A percentile compares a stretch with the other conserved stretches of the same genome.
phyloP scores from a whole-genome alignment of 2,797 vertebrate genomes.

The Salmo trutta region DNA sequence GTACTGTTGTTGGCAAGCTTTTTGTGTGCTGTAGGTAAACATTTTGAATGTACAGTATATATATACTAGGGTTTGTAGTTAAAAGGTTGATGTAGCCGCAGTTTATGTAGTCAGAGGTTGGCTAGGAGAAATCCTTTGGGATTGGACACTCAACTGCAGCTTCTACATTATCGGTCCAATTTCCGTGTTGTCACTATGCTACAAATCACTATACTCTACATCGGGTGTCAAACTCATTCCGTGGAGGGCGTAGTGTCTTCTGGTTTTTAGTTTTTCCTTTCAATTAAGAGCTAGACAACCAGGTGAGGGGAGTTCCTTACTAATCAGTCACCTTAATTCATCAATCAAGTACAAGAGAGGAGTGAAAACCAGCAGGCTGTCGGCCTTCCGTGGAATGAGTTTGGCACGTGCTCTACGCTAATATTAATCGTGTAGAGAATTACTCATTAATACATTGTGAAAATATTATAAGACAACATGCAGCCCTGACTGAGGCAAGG shows the following conservation, averaged over 20 bases:
- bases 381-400: too few species aligned
- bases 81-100: neutral
- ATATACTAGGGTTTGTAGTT: neutral
- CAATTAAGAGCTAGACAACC: too few species aligned
- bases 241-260: too few species aligned
- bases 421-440: neutral
- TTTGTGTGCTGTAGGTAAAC: conserved; percentile 1
- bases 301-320: too few species aligned
- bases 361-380: too few species aligned
- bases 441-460: neutral
- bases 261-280: too few species aligned
- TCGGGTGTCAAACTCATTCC: too few species aligned
- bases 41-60: neutral
- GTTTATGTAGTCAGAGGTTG: neutral
- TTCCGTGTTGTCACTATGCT: neutral
- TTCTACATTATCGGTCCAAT: neutral
- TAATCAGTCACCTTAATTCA: too few species aligned
- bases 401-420: too few species aligned
- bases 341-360: too few species aligned
- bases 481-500: neutral
- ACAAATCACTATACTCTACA: neutral
- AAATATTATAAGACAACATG: conserved; percentile 2
- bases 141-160: neutral
- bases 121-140: neutral
- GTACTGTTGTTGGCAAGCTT: neutral